Conservation (phyloP, 2,113 vertebrate genomes). For the Calyptommatus sinebrachiatus region DNA sequence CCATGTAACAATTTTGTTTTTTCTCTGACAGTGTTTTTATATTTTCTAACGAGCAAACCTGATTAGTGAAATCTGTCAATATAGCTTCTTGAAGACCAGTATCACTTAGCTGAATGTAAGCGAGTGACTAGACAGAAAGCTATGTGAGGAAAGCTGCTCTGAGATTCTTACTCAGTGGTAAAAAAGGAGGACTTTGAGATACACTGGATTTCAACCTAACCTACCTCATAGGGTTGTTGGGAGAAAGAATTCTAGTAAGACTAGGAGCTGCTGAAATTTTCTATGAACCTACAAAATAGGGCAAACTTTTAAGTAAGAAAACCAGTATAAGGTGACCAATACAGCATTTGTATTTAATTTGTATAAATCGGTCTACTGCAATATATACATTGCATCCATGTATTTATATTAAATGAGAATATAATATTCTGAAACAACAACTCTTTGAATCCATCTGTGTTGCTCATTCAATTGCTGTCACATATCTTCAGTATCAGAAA, state of each 20-base stretch:
- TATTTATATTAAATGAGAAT: slow-evolving; percentile 70
- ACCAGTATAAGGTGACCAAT: not conserved
- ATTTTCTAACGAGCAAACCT: not conserved
- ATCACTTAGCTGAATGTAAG: slow-evolving; percentile 16
- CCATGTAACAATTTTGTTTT: not conserved
- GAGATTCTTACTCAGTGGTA: not conserved
- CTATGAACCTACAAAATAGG: not conserved
- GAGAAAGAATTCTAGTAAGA: not conserved
- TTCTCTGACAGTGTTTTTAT: not conserved
- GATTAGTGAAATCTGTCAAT: not conserved
- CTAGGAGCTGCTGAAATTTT: not conserved
- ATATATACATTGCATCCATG: slow-evolving; percentile 63
- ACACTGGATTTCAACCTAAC: not conserved
- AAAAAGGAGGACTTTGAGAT: not conserved
- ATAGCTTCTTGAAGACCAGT: slow-evolving; percentile 6
- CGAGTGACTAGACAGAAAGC: too few species aligned
- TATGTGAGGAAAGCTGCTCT: not conserved
- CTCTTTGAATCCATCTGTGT: slow-evolving; percentile 11
- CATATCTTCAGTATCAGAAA: slow-evolving; percentile 6
- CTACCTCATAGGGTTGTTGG: slow-evolving; percentile 5
- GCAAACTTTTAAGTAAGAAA: not conserved
- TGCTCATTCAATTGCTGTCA: not conserved
- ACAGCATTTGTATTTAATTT: slow-evolving; percentile 23
- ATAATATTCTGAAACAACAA: slow-evolving; percentile 18
- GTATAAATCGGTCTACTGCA: slow-evolving; percentile 68